Conservation (phyloP, 2,113 vertebrate genomes). For the Thalassarche chlororhynchos region DNA sequence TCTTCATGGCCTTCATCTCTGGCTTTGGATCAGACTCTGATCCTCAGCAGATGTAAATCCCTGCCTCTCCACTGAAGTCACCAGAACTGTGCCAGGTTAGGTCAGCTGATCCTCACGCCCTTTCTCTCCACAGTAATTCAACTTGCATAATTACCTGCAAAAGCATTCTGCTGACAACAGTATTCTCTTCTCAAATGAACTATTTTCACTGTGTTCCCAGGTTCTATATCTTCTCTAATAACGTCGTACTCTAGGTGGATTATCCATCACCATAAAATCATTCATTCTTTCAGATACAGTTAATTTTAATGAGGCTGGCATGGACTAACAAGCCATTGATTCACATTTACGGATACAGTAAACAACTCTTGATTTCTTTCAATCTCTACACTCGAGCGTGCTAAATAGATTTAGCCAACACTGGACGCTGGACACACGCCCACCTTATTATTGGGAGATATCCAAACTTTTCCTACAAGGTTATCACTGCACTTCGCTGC, state of each 20-base stretch:
- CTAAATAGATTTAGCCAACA: neutral
- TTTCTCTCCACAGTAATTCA: neutral
- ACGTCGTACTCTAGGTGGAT: neutral
- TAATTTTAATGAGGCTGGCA: conserved; percentile 48
- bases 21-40: neutral
- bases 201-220: neutral
- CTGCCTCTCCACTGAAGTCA: neutral
- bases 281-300: conserved; percentile 21
- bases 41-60: neutral
- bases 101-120: neutral
- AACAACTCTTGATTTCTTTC: conserved; percentile 43
- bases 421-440: neutral
- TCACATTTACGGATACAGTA: conserved; percentile 23
- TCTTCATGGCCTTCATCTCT: neutral
- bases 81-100: neutral
- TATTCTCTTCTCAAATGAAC: neutral
- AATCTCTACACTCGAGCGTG: neutral
- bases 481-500: neutral
- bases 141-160: neutral
- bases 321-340: conserved; percentile 51
- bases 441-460: neutral
- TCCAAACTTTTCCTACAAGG: neutral
- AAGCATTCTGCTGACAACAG: neutral
- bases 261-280: conserved; percentile 46
- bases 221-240: neutral